Evolutionary conservation across 1,140 invertebrate species (phyloP).

Genomic region (Drosophila tsacasi): DNA sequence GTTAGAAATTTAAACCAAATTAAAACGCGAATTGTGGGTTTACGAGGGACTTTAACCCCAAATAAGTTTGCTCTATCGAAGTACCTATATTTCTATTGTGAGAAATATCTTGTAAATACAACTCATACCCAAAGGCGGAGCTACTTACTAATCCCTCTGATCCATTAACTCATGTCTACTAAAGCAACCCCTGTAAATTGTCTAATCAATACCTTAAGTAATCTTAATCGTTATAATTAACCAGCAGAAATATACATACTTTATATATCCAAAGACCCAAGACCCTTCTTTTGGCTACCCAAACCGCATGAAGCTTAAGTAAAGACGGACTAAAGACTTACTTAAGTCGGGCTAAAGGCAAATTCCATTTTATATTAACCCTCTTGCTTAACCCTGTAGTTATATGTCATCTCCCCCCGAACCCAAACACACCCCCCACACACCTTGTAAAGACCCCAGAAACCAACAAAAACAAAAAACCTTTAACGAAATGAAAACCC

Average conservation of each 20-base stretch:
- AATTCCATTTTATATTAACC: slow-evolving; percentile 60
- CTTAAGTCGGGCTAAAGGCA: slow-evolving; percentile 50
- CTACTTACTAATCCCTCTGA: slow-evolving; percentile 1
- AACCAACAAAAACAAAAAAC: not conserved
- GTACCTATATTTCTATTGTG: not conserved
- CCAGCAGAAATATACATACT: not conserved
- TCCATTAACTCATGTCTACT: slow-evolving; percentile 5
- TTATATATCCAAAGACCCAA: not conserved
- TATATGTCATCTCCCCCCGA: slow-evolving; percentile 64
- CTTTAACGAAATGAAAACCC: not conserved
- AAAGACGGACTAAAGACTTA: slow-evolving; percentile 47
- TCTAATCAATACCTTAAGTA: not conserved
- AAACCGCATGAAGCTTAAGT: slow-evolving; percentile 54
- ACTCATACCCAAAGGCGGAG: not conserved
- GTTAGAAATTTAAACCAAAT: slow-evolving; percentile 60
- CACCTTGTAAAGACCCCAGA: slow-evolving; percentile 7
- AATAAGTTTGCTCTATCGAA: slow-evolving; percentile 23
- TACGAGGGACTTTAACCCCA: slow-evolving; percentile 1
- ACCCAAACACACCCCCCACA: slow-evolving; percentile 1
- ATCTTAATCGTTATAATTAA: too few species aligned
- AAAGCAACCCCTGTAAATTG: slow-evolving; percentile 4
- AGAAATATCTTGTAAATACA: slow-evolving; percentile 14
- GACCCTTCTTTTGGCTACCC: slow-evolving; percentile 2
- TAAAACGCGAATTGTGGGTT: slow-evolving; percentile 8
- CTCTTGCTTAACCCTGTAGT: slow-evolving; percentile 58